Percentiles rank a stretch among this genome's conserved stretches.
phyloP scores from a whole-genome alignment of 2,888 invertebrate species.

The Ochropleura plecta region DNA sequence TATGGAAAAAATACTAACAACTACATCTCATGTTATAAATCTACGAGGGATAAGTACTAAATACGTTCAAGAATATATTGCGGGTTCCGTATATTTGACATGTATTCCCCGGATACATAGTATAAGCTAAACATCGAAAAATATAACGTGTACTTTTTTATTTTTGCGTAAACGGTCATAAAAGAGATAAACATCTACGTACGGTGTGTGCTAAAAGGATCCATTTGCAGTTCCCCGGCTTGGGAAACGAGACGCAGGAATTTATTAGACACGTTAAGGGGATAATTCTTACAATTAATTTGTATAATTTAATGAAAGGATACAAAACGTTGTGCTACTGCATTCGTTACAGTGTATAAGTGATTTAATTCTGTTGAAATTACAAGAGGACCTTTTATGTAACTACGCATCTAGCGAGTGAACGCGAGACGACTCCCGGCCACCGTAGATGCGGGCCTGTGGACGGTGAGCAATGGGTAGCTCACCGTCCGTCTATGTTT shows the following conservation, averaged over 20 bases:
- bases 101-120: constrained; percentile 31
- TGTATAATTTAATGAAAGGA: constrained; percentile 48
- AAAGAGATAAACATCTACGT: constrained; percentile 61
- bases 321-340: constrained; percentile 28
- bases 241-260: constrained; percentile 36
- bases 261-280: constrained; percentile 59
- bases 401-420: background rate
- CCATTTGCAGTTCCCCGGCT: constrained; percentile 52
- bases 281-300: constrained; percentile 59
- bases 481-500: too few relatives aligned
- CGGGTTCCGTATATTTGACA: constrained; percentile 25
- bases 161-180: constrained; percentile 61
- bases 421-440: too few relatives aligned
- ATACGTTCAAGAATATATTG: constrained; percentile 42
- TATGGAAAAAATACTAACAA: constrained; percentile 14
- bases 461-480: too few relatives aligned
- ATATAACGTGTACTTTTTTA: constrained; percentile 54
- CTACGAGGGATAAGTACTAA: constrained; percentile 25
- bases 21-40: constrained; percentile 24
- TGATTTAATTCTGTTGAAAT: background rate
- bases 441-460: too few relatives aligned
- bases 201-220: constrained; percentile 60
- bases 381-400: background rate
- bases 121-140: constrained; percentile 39
- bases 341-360: background rate